phyloP scores from a whole-genome alignment of 37 sponge, comb jelly and placozoan genomes.

The Hexactinellida sp. region DNA sequence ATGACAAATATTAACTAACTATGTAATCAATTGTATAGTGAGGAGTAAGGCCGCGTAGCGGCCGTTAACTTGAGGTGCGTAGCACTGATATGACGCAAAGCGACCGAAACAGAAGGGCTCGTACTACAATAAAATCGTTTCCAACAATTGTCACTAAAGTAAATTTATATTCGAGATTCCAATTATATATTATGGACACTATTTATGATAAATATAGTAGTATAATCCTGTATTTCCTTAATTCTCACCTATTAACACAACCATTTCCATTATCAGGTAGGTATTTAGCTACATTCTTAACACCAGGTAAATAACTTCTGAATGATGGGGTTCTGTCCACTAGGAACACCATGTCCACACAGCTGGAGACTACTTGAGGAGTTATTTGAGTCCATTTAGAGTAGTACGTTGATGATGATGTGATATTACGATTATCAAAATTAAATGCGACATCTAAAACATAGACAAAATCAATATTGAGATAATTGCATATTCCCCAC shows the following conservation, averaged over 20 bases:
- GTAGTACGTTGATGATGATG: neutral
- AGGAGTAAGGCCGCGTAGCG: no score
- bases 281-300: neutral
- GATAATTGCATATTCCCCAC: neutral
- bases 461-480: neutral
- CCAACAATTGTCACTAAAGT: neutral
- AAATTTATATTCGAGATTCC: no score
- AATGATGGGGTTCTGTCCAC: neutral
- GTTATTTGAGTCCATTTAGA: neutral
- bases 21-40: no score
- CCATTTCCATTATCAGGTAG: neutral
- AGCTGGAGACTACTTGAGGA: neutral
- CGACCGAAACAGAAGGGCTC: no score
- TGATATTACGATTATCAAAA: neutral
- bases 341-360: constrained; percentile 5
- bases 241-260: neutral
- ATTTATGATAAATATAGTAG: neutral
- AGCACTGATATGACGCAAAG: no score
- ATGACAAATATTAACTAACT: no score
- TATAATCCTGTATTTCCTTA: no score
- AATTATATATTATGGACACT: neutral
- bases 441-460: neutral
- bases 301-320: neutral
- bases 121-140: no score
- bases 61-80: no score